Evolutionary conservation across 2,113 vertebrate species (phyloP).

Genomic region (Gobiocypris rarus): DNA sequence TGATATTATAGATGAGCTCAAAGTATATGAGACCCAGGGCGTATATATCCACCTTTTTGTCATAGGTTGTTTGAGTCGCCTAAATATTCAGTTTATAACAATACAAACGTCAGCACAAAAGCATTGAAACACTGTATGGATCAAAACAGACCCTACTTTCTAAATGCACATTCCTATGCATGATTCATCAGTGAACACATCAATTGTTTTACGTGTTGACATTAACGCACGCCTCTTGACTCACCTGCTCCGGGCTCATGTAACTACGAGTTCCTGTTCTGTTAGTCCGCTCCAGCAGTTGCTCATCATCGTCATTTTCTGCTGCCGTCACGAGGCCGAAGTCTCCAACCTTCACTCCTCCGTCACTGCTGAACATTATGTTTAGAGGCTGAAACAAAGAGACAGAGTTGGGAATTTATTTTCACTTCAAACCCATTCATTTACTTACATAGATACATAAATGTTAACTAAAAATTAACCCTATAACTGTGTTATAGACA

Average conservation of each 20-base stretch:
- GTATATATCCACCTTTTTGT: constrained; percentile 86
- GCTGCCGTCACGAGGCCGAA: constrained; percentile 84
- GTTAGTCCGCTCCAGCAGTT: constrained; percentile 64
- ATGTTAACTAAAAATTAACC: too few relatives aligned
- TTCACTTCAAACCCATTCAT: not conserved
- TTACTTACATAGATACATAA: too few relatives aligned
- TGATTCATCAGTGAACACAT: not conserved
- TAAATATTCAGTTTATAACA: constrained; percentile 43
- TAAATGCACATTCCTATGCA: not conserved
- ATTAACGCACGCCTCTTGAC: not conserved
- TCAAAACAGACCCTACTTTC: not conserved
- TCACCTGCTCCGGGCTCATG: constrained; percentile 79
- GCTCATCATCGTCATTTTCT: constrained; percentile 47
- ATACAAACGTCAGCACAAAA: not conserved
- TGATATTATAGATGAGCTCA: constrained; percentile 75
- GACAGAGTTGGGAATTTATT: not conserved
- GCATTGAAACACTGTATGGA: not conserved
- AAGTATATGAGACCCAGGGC: constrained; percentile 86
- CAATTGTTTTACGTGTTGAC: not conserved
- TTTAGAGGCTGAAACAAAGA: constrained; percentile 79
- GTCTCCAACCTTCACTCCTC: constrained; percentile 86
- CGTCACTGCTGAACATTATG: constrained; percentile 80
- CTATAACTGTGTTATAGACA: too few relatives aligned
- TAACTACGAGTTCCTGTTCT: constrained; percentile 63
- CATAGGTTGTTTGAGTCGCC: constrained; percentile 54